Evolutionary conservation across 2,113 vertebrate genomes (phyloP).

Genomic region (Heterotis niloticus): DNA sequence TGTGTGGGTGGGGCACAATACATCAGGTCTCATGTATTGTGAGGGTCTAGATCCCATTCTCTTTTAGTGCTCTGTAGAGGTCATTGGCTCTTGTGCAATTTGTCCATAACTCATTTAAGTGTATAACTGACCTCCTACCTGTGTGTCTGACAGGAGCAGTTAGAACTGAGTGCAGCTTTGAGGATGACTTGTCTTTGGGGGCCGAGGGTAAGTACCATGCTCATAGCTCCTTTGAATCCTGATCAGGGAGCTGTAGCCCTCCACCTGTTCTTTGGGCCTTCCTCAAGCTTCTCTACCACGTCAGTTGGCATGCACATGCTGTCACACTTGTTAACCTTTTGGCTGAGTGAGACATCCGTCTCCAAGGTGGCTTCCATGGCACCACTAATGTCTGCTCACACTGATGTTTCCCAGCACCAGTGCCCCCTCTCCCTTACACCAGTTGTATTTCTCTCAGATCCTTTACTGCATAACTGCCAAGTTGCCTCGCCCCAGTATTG

Average conservation of each 20-base stretch:
- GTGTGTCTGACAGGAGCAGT: conserved; percentile 64
- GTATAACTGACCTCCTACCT: background rate
- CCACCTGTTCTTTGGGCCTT: background rate
- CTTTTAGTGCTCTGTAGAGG: background rate
- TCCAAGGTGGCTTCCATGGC: background rate
- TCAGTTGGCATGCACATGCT: too few species aligned
- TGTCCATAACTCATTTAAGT: background rate
- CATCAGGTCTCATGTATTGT: background rate
- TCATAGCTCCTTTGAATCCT: background rate
- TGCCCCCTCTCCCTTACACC: background rate
- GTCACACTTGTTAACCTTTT: background rate
- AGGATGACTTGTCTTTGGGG: conserved; percentile 97
- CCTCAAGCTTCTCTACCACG: too few species aligned
- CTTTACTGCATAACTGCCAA: background rate
- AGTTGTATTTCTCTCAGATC: background rate
- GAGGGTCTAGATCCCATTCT: background rate
- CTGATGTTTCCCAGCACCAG: background rate
- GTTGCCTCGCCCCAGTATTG: background rate
- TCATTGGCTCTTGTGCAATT: background rate
- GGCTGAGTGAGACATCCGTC: background rate
- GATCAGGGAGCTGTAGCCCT: background rate
- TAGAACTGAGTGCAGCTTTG: conserved; percentile 94
- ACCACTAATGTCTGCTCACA: background rate
- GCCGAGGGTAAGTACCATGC: conserved; percentile 79
- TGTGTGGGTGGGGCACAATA: background rate